These are phyloP conservation scores for Callosobruchus maculatus DNA, from an alignment of 2,888 invertebrate species.

Conservation along the genomic window DNA sequence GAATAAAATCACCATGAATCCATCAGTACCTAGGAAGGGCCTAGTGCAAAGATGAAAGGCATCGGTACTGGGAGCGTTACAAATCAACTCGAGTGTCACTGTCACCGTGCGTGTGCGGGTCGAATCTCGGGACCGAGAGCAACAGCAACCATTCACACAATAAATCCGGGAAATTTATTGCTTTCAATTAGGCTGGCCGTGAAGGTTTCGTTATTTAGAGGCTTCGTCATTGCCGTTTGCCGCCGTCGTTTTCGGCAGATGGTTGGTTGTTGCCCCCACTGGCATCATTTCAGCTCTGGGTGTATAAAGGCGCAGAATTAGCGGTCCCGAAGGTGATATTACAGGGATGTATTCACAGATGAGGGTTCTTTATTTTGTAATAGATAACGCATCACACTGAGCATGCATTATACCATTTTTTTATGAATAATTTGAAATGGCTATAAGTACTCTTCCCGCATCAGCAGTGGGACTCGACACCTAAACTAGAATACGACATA, in stretches of 20 bases:
- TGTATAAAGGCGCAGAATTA: not conserved
- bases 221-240: not conserved
- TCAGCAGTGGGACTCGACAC: too few relatives aligned
- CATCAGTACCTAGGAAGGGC: not conserved
- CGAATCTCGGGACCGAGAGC: not conserved
- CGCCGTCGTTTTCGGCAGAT: not conserved
- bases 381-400: too few relatives aligned
- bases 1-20: not conserved
- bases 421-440: too few relatives aligned
- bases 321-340: not conserved
- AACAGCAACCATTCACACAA: not conserved
- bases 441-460: too few relatives aligned
- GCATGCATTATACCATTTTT: too few relatives aligned
- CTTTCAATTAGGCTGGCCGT: not conserved
- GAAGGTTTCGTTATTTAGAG: not conserved
- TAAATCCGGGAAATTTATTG: not conserved
- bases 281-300: not conserved
- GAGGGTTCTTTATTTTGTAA: too few relatives aligned
- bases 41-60: not conserved
- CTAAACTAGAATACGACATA: too few relatives aligned
- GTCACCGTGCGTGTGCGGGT: not conserved
- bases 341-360: too few relatives aligned
- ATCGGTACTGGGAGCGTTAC: not conserved
- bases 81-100: not conserved
- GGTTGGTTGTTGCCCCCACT: not conserved